Base-by-base conservation (phyloP, 1,140 invertebrate genomes). In the Hypsibius dujardini region DNA sequence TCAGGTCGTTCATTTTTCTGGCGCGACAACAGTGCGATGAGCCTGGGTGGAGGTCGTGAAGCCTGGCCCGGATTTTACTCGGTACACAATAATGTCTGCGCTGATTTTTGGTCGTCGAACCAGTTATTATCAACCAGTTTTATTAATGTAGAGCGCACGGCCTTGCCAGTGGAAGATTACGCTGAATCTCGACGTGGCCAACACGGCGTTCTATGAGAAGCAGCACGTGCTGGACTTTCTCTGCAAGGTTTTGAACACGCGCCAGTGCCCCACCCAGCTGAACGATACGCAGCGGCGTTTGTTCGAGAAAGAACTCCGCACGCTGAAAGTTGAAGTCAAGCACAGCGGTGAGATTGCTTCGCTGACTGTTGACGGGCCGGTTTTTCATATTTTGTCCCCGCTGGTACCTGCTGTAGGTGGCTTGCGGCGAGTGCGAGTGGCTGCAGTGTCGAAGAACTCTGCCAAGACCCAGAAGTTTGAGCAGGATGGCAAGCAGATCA, bases 151-250 rank as follows among this genome's bases (percentile, higher is more conserved):
- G 56, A 70, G 70, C 42, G 70, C 56, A 12, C 46, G 70, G 7
- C 70, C 70, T 3, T 12, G 7, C 12, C 70, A 70, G 42, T 70
- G 70, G 70, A 46, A 46, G 47, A 47, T 70, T 28, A 70, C 46
- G n/a, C 12, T 70, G 7, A 70, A 70, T 46, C 46, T 70, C 12
- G 70, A 70, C 40, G n/a, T 12, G n/a, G 12, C 46, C 7, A 7
- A 70, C n/a, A 70, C 70, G 42, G 56, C 40, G 56, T 70, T 70
- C 62, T 67, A 67, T 42, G 42, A 42, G 7, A 67, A 67, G 42
- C 7, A 14, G 42, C 3, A 67, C 7, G 7, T 67, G 62, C 7
- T 67, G 62, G 62, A 42, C 7, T 67, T 67, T 42, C 42, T 67
- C 3, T 14, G 7, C 7, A 42, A 67, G 42, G 12, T 67, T 3